Base-by-base conservation (phyloP, 2,113 vertebrate genomes). In the Saguinus imperator region DNA sequence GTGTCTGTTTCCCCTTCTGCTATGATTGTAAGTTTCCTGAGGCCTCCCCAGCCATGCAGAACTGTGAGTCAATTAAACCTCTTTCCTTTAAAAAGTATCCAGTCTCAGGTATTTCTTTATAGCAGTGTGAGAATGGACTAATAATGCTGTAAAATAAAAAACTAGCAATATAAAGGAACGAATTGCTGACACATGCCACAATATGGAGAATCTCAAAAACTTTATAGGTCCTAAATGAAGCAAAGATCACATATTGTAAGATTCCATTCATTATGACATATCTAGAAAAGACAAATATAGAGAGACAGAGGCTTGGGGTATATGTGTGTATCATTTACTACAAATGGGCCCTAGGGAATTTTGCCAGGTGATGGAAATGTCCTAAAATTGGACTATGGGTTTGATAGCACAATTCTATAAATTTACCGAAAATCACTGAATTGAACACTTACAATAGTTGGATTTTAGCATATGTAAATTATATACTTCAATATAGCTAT, bases 211-310 rank as follows among this genome's bases (percentile, higher is more conserved):
- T 43, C 32, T 93, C 17, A 55, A 87, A 68, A 85, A 87, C 16
- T 77, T 70, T 29, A 79, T 32, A 3, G 13, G 61, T 87, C 84
- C 61, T 92, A 52, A 94, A 88, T 93, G 35, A 97, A 84, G 55
- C 13, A 85, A 92, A 94, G 21, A 80, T 13, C 25, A 91, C 4
- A 50, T 89, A 91, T 61, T 94, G 3, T 57, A 92, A 89, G 58
- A 89, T 23, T 81, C 5, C 18, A 89, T 35, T 89, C 81, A 81
- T 32, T 64, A 94, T 89, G 55, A 95, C 89, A 75, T 81, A 89
- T 21, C 14, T 88, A 66, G n/a, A 89, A 89, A 85, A n/a, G 32
- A 70, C 35, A 96, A 94, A 87, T 96, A 86, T 92, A 72, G 21
- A 94, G 14, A 83, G 50, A 83, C 52, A 96, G 43, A 94, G 52